Evolutionary conservation across 2,797 vertebrate species (phyloP), one percentile per base, ranked within the genome.

Genomic region (Sebastes kiyomatsui): DNA sequence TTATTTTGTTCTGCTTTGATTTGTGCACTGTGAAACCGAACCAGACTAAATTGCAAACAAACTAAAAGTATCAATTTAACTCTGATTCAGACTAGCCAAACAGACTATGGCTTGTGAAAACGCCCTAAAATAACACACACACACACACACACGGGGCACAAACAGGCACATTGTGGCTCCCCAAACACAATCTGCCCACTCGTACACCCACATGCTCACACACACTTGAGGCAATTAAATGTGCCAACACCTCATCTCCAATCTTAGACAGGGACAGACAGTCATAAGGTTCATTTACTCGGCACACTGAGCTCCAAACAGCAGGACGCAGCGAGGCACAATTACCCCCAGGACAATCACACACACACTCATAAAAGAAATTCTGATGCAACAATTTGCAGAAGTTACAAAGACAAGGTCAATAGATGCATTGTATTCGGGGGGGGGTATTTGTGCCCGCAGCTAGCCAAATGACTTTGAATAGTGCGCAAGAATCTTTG

Each of bases 321-420:
- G 77, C 71, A 52, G 83, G 80, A 82, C 60, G 30, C 73, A 76
- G 77, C 32, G 1, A 79, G 72, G 67, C 85, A 82, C 77, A 75
- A 77, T 87, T 67, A 66, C 68, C 90, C 87, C 10, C 42, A 30
- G 83, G 89, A 77, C 27, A 75, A 42, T 42, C 56, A 83, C 80
- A 82, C 82, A 87, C 90, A 80, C 75, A 69, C 78, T 76, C 56
- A 23, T 55, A 77, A 85, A 42, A 80, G 70, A 85, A 75, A 86
- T 79, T 88, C 67, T 84, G 86, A 87, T 87, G 85, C 87, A 88
- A 88, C 86, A 81, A 74, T 86, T 86, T 85, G 69, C 88, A 66
- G 67, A 88, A 89, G 75, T 79, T 80, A 74, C 67, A 82, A 66
- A 83, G 82, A 87, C 91, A 89, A 92, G 90, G 87, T 90, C 88